phyloP scores from a whole-genome alignment of 2,888 invertebrate genomes.

The Mamestra brassicae region DNA sequence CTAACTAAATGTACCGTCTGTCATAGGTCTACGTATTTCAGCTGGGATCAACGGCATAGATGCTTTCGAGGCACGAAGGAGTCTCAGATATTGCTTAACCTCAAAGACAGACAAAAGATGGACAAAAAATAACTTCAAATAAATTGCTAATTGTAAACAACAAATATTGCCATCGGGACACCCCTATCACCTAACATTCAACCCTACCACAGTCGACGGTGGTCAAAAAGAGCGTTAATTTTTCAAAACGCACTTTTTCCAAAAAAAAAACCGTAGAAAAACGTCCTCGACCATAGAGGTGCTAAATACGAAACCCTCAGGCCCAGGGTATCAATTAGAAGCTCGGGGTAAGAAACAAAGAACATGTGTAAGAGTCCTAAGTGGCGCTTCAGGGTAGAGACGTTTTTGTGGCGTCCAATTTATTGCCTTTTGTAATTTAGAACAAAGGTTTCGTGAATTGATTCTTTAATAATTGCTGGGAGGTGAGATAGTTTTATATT shows the following conservation, averaged over 20 bases:
- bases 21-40: no score
- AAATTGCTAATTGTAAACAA: no score
- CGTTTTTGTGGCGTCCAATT: conserved; percentile 72
- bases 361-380: conserved; percentile 82
- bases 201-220: conserved; percentile 69
- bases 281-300: conserved; percentile 74
- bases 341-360: conserved; percentile 70
- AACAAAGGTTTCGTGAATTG: conserved; percentile 34
- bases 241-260: conserved; percentile 65
- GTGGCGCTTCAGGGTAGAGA: conserved; percentile 81
- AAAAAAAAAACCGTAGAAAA: conserved; percentile 63
- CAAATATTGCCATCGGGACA: conserved; percentile 47
- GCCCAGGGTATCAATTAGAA: conserved; percentile 81
- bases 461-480: conserved; percentile 8
- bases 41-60: no score
- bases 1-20: no score
- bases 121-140: no score
- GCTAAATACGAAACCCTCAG: conserved; percentile 80
- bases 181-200: conserved; percentile 69
- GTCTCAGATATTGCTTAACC: no score
- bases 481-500: neutral
- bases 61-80: no score
- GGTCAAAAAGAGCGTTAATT: conserved; percentile 73
- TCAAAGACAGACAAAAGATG: no score
- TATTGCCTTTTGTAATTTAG: conserved; percentile 58